Evolutionary conservation across 2,797 vertebrate genomes (phyloP).

Genomic region (Rachycentron canadum): DNA sequence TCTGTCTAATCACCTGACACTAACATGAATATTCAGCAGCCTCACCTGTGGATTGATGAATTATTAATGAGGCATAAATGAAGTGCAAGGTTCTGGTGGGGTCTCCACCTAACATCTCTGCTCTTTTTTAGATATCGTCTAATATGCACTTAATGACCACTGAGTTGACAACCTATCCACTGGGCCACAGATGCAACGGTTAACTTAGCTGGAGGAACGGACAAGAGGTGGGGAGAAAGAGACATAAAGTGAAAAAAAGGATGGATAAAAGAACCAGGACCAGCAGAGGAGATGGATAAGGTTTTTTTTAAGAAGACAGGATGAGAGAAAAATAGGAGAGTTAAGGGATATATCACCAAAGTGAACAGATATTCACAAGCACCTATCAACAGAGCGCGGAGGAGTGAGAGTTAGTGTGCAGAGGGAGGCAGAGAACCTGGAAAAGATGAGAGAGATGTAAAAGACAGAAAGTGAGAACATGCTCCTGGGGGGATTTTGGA

Average conservation of each 20-base stretch:
- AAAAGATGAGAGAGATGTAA: constrained; percentile 70
- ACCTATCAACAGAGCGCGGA: constrained; percentile 16
- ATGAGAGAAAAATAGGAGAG: constrained; percentile 44
- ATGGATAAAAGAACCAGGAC: constrained; percentile 25
- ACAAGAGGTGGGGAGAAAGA: constrained; percentile 8
- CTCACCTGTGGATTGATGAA: constrained; percentile 70
- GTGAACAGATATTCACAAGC: constrained; percentile 53
- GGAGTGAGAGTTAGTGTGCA: constrained; percentile 29
- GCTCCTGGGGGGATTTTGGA: constrained; percentile 67
- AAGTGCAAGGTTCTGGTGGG: constrained; percentile 51
- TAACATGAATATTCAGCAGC: constrained; percentile 73
- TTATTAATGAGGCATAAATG: constrained; percentile 76
- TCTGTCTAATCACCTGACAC: constrained; percentile 65
- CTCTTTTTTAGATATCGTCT: constrained; percentile 55
- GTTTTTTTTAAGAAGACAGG: constrained; percentile 32
- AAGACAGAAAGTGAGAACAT: constrained; percentile 73
- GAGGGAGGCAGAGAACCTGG: constrained; percentile 37
- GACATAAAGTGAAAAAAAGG: constrained; percentile 34
- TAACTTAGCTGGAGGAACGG: constrained; percentile 43
- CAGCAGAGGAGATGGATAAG: constrained; percentile 9
- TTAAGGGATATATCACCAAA: constrained; percentile 51
- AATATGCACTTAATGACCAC: constrained; percentile 60
- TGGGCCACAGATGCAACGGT: constrained; percentile 44
- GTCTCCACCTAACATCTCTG: constrained; percentile 50
- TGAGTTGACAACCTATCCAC: constrained; percentile 60